These are phyloP conservation scores for Carterocephalus palaemon DNA, from an alignment of 2,888 invertebrate species.

Conservation along the genomic window DNA sequence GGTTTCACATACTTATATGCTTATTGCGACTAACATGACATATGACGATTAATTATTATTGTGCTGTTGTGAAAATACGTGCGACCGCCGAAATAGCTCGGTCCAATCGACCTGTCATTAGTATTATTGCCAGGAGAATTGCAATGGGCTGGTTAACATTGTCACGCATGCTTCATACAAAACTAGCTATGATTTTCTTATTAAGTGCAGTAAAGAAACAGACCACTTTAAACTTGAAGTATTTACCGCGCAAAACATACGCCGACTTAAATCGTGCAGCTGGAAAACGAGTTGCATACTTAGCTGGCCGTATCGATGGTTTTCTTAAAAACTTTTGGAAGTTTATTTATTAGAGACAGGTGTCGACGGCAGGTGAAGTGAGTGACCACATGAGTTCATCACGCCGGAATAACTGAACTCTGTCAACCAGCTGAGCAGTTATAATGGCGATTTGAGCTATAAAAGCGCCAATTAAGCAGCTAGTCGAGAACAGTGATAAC, in stretches of 20 bases:
- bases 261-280: no score
- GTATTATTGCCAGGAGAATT: conserved; percentile 38
- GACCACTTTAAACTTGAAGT: no score
- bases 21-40: conserved; percentile 68
- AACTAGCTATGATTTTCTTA: no score
- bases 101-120: conserved; percentile 29
- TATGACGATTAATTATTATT: conserved; percentile 68
- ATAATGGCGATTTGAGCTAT: conserved; percentile 38
- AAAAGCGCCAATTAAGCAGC: conserved; percentile 43
- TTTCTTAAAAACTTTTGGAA: conserved; percentile 24
- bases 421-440: conserved; percentile 28
- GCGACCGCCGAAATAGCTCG: conserved; percentile 40
- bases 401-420: conserved; percentile 9
- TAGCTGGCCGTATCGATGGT: conserved; percentile 17
- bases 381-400: conserved; percentile 2
- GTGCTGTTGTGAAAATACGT: conserved; percentile 52
- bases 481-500: conserved; percentile 30
- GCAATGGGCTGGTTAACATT: conserved; percentile 27
- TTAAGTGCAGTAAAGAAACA: no score
- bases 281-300: conserved; percentile 18
- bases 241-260: no score
- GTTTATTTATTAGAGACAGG: conserved; percentile 25
- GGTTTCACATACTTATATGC: conserved; percentile 74
- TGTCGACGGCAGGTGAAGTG: conserved; percentile 20
- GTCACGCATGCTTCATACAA: conserved; percentile 14